Evolutionary conservation across 1,140 invertebrate genomes (phyloP).

Genomic region (Drosophila takahashii): DNA sequence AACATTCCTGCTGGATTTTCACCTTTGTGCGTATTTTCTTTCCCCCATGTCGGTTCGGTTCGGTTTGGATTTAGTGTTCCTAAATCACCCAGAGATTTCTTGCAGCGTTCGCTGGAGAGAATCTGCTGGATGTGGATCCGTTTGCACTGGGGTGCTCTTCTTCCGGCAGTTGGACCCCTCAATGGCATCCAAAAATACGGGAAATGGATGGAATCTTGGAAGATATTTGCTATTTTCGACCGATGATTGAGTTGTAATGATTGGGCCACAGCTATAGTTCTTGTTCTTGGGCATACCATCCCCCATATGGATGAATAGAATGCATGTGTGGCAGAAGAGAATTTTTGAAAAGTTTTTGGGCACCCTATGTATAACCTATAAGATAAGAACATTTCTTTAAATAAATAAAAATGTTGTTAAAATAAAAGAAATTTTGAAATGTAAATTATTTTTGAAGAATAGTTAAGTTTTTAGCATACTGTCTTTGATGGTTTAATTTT

Average conservation of each 20-base stretch:
- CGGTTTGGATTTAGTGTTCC: slow-evolving; percentile 29
- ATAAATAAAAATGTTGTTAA: too few species aligned
- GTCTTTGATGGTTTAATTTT: too few species aligned
- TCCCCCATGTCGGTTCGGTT: slow-evolving; percentile 16
- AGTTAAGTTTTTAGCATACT: too few species aligned
- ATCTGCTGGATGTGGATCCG: slow-evolving; percentile 2
- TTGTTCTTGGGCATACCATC: slow-evolving; percentile 18
- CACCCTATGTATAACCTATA: not conserved
- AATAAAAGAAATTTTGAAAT: too few species aligned
- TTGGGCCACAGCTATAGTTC: slow-evolving; percentile 48
- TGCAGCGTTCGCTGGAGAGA: not conserved
- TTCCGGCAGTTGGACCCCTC: slow-evolving; percentile 31
- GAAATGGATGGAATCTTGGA: slow-evolving; percentile 61
- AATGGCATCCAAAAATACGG: slow-evolving; percentile 67
- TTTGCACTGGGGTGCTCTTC: slow-evolving; percentile 28
- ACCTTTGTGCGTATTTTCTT: slow-evolving; percentile 25
- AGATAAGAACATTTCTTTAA: too few species aligned
- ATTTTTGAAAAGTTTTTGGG: slow-evolving; percentile 1
- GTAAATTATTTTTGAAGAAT: too few species aligned
- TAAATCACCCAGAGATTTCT: slow-evolving; percentile 43
- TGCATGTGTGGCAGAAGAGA: slow-evolving; percentile 36
- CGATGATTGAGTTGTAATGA: slow-evolving; percentile 74
- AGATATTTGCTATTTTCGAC: slow-evolving; percentile 73
- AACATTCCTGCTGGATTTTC: slow-evolving; percentile 41
- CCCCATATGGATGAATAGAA: slow-evolving; percentile 61